These are phyloP conservation scores for Drosophila limbata DNA, from an alignment of 2,888 invertebrate species.

Conservation along the genomic window DNA sequence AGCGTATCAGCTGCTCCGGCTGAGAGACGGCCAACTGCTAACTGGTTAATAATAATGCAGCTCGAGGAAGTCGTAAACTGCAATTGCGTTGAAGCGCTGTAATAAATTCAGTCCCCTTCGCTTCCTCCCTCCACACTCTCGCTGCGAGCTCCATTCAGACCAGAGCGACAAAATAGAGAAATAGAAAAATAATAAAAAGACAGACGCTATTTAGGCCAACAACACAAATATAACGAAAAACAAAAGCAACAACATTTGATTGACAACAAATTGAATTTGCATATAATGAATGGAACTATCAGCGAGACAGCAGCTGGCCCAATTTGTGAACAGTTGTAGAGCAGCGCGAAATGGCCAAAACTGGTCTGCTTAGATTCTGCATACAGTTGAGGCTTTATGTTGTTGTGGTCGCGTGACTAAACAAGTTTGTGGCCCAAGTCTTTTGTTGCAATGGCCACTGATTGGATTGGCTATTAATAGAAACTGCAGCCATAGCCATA, in stretches of 20 bases:
- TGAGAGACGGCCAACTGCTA: constrained; percentile 52
- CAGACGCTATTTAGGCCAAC: constrained; percentile 38
- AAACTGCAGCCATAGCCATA: constrained; percentile 20
- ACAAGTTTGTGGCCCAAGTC: constrained; percentile 73
- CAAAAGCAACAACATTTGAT: constrained; percentile 32
- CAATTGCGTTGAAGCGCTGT: constrained; percentile 73
- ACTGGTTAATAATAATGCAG: constrained; percentile 61
- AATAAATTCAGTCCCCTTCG: constrained; percentile 64
- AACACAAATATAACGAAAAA: constrained; percentile 41
- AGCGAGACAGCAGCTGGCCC: constrained; percentile 33
- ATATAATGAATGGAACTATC: constrained; percentile 59
- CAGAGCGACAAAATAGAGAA: constrained; percentile 24
- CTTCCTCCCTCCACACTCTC: neutral
- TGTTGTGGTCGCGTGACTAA: constrained; percentile 42
- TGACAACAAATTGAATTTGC: constrained; percentile 60
- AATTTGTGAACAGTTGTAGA: constrained; percentile 29
- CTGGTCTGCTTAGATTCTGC: constrained; percentile 38
- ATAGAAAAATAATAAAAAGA: constrained; percentile 48
- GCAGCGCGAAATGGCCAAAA: constrained; percentile 17
- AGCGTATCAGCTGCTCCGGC: constrained; percentile 66
- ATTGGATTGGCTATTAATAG: constrained; percentile 33
- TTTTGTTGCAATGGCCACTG: constrained; percentile 52
- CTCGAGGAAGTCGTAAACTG: constrained; percentile 76
- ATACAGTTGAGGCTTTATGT: neutral
- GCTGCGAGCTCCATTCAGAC: constrained; percentile 10